Evolutionary conservation across 2,888 invertebrate genomes (phyloP), one percentile per base, ranked within the genome.

Genomic region (Drosophila ustulata): DNA sequence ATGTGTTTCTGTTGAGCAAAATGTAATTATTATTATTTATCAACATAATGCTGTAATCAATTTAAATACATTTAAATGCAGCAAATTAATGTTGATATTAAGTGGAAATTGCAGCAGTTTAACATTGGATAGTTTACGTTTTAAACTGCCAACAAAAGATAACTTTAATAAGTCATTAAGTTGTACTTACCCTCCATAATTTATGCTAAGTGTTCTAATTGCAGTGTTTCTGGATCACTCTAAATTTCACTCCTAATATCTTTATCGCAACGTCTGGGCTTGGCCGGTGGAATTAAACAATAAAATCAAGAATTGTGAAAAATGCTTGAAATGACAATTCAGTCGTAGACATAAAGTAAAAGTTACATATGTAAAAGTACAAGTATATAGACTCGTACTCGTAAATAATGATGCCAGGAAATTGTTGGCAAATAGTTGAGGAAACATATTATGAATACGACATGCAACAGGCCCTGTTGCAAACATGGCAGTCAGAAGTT

Each of bases 381-480:
- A 18, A 18, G 18, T 18, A n/a, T 30, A 30, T 6, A 7, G 7
- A 28, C 28, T 28, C 28, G 28, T 30, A 30, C 4, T 28, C 28
- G 28, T 30, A 45, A 45, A 45, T 45, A 32, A 49, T n/a, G 41
- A 55, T 53, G 45, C 6, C 47, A 52, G 45, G 28, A 71, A 57
- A 46, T 66, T 53, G 52, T 65, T 65, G 71, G 3, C 2, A 62
- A 77, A 71, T 77, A 71, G 77, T 77, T 77, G 49, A n/a, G 62
- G 11, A 30, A 30, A 32, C 46, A 62, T 46, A 55, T 43, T 39
- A 56, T 13, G 37, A 30, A 47, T 65, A 78, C 50, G 59, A 25
- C 59, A 39, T 80, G 75, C 76, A 75, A 75, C 61, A 75, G 75
- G 80, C 55, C 6, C 28, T 13, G 32, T 25, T 9, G 49, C 37